These are phyloP conservation scores for Pachypanchax playfairii DNA, from an alignment of 2,113 vertebrate species.

Conservation along the genomic window DNA sequence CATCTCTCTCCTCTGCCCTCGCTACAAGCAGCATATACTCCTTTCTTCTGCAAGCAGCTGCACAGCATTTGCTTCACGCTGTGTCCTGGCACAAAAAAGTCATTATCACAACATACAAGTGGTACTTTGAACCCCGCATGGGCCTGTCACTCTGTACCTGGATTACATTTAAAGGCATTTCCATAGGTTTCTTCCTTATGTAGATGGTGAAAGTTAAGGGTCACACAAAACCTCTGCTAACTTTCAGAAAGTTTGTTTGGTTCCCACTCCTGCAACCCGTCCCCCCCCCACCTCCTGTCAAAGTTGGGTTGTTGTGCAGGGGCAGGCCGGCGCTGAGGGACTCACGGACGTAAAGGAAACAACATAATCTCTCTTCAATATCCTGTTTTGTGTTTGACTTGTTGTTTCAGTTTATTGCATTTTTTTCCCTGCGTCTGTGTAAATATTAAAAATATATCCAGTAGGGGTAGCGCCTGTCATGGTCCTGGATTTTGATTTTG, in stretches of 20 bases:
- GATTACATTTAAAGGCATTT: constrained; percentile 50
- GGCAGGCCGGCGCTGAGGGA: constrained; percentile 68
- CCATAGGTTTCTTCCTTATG: constrained; percentile 38
- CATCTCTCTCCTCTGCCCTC: constrained; percentile 50
- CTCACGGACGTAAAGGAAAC: constrained; percentile 87
- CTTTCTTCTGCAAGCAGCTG: constrained; percentile 80
- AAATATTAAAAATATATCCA: constrained; percentile 94
- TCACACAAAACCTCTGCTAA: constrained; percentile 50
- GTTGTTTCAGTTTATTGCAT: constrained; percentile 97
- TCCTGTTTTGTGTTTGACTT: constrained; percentile 96
- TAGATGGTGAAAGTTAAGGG: constrained; percentile 32
- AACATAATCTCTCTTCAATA: constrained; percentile 96
- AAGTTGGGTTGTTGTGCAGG: constrained; percentile 65
- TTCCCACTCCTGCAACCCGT: constrained; percentile 38
- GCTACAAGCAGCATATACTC: constrained; percentile 2
- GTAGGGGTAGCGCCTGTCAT: constrained; percentile 84
- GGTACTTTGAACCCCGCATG: constrained; percentile 39
- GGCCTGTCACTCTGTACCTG: constrained; percentile 67
- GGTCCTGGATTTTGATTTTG: constrained; percentile 85
- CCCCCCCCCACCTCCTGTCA: constrained; percentile 63
- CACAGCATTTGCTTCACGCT: constrained; percentile 81
- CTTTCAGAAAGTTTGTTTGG: constrained; percentile 45
- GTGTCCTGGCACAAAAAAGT: constrained; percentile 76
- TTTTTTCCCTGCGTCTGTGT: constrained; percentile 87
- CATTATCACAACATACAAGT: constrained; percentile 68